Base-by-base conservation (phyloP, 2,888 invertebrate genomes). In the Iselma pallidipennis region DNA sequence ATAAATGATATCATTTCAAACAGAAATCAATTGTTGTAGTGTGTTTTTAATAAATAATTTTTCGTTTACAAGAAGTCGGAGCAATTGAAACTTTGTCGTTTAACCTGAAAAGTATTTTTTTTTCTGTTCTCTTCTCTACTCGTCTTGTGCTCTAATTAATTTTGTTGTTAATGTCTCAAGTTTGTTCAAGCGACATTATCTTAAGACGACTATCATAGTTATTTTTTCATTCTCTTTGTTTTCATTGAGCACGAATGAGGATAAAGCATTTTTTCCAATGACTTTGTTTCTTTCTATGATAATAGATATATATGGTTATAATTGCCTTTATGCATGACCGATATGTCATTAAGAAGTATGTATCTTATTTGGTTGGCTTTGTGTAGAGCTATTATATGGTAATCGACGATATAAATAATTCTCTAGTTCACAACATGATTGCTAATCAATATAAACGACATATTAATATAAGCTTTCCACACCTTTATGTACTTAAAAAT, bases 391-490 rank as follows among this genome's bases (percentile, higher is more conserved):
- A 71, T 72, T 73, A 72, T 70, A 66, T 61, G 67, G 71, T 72
- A 74, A 72, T 72, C 69, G 73, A 66, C 60, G 65, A 63, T 66
- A 70, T 72, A 71, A 71, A 73, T 73, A 72, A 73, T 74, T 74
- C 71, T 63, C 48, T 49, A 49, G 53, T 64, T 55, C 60, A 67
- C 61, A 57, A 60, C 69, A 74, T 78, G 77, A 79, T 79, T 78
- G 78, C 77, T 76, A 78, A 79, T 79, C 79, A 76, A 79, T 79
- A 78, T 77, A 79, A 79, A 79, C 76, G 77, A 78, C 77, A 78
- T 78, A 78, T 78, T 79, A 79, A 78, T 79, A 77, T 72, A 73
- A 63, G 69, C 71, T 76, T 78, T 78, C 78, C 75, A 72, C 76
- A 78, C 77, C 75, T 76, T 50, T 54, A 9, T 14, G 19, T 58